A percentile compares a stretch with the other conserved stretches of the same genome.
Conservation (phyloP, 2,113 vertebrate genomes). For the Takifugu flavidus region DNA sequence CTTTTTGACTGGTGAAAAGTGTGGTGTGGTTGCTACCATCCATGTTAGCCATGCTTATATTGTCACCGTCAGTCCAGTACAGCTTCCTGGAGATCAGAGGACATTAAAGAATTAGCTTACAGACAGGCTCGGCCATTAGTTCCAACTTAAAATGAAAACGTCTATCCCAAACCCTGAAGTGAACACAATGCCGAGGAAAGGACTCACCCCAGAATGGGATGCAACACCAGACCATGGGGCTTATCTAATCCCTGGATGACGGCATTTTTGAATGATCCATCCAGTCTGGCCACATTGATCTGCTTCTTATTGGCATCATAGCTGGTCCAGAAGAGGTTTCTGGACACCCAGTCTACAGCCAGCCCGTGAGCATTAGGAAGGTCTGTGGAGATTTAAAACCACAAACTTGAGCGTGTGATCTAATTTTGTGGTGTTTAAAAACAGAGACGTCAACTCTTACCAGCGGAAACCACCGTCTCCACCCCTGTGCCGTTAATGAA, state of each 20-base stretch:
- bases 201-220: slow-evolving; percentile 85
- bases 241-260: slow-evolving; percentile 94
- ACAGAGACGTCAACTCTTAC: slow-evolving; percentile 35
- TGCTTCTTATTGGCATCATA: slow-evolving; percentile 95
- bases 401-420: no score
- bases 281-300: slow-evolving; percentile 92
- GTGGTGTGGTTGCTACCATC: slow-evolving; percentile 85
- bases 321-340: slow-evolving; percentile 97
- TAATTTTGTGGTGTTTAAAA: no score
- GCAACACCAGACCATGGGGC: slow-evolving; percentile 88
- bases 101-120: not conserved
- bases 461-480: slow-evolving; percentile 84
- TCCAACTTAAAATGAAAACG: no score
- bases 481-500: slow-evolving; percentile 97
- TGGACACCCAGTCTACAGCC: slow-evolving; percentile 96
- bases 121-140: no score
- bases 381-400: slow-evolving; percentile 68
- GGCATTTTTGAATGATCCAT: slow-evolving; percentile 95
- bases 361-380: slow-evolving; percentile 91
- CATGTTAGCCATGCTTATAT: slow-evolving; percentile 93
- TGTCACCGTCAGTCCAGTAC: slow-evolving; percentile 95
- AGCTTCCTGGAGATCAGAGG: slow-evolving; percentile 79
- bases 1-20: slow-evolving; percentile 87
- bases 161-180: not conserved
- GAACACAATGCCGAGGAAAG: not conserved